A percentile compares a stretch with the other conserved stretches of the same genome.
Conservation (phyloP, 2,113 vertebrate genomes). For the Apistogramma diplotaenia region DNA sequence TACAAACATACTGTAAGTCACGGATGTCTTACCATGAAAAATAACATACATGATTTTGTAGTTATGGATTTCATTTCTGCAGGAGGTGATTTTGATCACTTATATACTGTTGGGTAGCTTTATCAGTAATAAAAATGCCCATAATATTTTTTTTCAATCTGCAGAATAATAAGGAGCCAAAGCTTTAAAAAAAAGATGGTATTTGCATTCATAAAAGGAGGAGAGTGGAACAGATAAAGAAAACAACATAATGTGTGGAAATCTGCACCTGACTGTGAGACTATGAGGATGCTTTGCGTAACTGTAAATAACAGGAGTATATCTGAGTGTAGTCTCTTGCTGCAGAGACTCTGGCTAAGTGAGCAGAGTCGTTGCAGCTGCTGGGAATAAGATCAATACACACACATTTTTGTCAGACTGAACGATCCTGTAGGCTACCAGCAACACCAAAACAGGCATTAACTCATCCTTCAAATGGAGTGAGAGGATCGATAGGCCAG, state of each 20-base stretch:
- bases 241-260: not conserved
- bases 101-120: not conserved
- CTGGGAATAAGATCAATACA: conserved; percentile 62
- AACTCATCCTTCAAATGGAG: conserved; percentile 52
- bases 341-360: not conserved
- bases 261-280: not conserved
- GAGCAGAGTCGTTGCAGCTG: conserved; percentile 38
- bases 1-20: not conserved
- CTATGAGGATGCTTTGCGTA: conserved; percentile 25
- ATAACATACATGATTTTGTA: not conserved
- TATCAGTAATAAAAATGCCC: not conserved
- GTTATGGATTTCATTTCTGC: not conserved
- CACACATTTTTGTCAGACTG: conserved; percentile 43
- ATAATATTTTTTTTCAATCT: not conserved
- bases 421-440: conserved; percentile 44
- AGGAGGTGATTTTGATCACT: not conserved
- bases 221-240: not conserved
- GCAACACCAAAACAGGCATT: conserved; percentile 51
- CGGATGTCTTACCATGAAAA: not conserved
- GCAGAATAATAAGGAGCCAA: not conserved
- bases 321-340: conserved; percentile 7
- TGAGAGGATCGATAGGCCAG: conserved; percentile 43
- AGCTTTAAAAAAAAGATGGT: not conserved
- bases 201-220: not conserved
- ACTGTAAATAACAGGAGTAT: conserved; percentile 42